phyloP scores from a whole-genome alignment of 2,797 vertebrate species.

The Cyprinodon diabolis region DNA sequence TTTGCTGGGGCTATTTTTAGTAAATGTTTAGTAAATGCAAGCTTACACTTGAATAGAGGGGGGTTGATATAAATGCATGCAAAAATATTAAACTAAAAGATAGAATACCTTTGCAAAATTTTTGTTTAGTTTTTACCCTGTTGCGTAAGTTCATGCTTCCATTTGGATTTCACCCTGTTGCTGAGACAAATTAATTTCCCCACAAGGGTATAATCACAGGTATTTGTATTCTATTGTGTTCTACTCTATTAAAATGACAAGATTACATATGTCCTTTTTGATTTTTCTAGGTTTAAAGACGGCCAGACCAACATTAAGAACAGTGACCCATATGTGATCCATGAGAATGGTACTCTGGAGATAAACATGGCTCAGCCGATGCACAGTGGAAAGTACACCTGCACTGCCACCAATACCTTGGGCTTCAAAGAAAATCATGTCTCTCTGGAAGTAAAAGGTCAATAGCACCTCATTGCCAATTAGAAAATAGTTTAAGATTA shows the following conservation, averaged over 20 bases:
- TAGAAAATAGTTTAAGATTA: not conserved
- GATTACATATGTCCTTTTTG: not conserved
- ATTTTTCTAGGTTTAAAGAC: slow-evolving; percentile 88
- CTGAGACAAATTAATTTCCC: too few species aligned
- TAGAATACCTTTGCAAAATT: too few species aligned
- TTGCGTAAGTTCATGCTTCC: too few species aligned
- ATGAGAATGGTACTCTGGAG: slow-evolving; percentile 93
- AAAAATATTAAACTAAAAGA: too few species aligned
- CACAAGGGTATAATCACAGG: too few species aligned
- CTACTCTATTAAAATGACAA: not conserved
- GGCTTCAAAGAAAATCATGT: slow-evolving; percentile 91
- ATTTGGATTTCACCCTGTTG: too few species aligned
- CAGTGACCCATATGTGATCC: slow-evolving; percentile 87
- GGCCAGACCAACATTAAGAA: slow-evolving; percentile 84
- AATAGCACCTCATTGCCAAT: slow-evolving; percentile 40
- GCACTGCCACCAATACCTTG: slow-evolving; percentile 91
- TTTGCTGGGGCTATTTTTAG: too few species aligned
- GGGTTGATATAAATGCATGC: too few species aligned
- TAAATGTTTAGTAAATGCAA: too few species aligned
- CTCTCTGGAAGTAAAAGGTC: slow-evolving; percentile 94
- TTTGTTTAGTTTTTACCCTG: too few species aligned
- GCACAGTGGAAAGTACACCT: slow-evolving; percentile 90
- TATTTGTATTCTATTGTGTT: not conserved
- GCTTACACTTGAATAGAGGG: too few species aligned
- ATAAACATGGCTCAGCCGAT: slow-evolving; percentile 87